Evolutionary conservation across 2,888 invertebrate genomes (phyloP).

Genomic region (Catocala fraxini): DNA sequence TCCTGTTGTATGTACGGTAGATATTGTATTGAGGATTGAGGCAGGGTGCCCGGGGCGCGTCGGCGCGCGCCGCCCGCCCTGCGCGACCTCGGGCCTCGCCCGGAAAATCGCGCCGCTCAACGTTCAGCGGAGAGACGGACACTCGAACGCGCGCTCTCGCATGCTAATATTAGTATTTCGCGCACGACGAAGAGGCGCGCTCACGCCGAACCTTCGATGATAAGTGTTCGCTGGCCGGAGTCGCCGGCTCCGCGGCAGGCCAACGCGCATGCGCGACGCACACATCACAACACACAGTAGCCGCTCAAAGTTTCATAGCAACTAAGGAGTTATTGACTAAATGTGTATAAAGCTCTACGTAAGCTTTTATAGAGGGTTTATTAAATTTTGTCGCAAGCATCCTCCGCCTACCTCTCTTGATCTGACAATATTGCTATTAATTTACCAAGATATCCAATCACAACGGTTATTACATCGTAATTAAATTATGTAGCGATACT

Average conservation of each 20-base stretch:
- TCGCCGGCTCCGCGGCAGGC: constrained; percentile 10
- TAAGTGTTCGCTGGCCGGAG: constrained; percentile 58
- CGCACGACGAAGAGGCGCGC: constrained; percentile 59
- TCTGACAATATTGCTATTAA: not conserved
- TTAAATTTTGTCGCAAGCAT: constrained; percentile 13
- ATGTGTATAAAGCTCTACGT: constrained; percentile 47
- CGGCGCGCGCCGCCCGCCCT: constrained; percentile 85
- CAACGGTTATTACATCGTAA: too few relatives aligned
- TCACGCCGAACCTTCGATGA: constrained; percentile 61
- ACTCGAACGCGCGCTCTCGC: constrained; percentile 55
- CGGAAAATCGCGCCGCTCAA: constrained; percentile 60
- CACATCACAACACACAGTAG: constrained; percentile 68
- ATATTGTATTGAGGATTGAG: constrained; percentile 54
- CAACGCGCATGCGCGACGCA: constrained; percentile 68
- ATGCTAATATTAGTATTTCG: constrained; percentile 74
- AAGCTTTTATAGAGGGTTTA: constrained; percentile 29
- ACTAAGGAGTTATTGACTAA: constrained; percentile 71
- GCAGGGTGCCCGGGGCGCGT: constrained; percentile 57
- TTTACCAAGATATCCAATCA: not conserved
- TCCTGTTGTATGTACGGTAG: constrained; percentile 54
- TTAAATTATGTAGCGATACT: too few relatives aligned
- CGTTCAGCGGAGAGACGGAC: constrained; percentile 46
- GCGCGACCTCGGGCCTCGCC: constrained; percentile 62
- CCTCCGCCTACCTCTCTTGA: constrained; percentile 4
- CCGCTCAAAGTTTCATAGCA: constrained; percentile 46